A percentile compares a stretch with the other conserved stretches of the same genome.
These are phyloP conservation scores for Alethe diademata DNA, from an alignment of 2,113 vertebrate species.

Conservation along the genomic window DNA sequence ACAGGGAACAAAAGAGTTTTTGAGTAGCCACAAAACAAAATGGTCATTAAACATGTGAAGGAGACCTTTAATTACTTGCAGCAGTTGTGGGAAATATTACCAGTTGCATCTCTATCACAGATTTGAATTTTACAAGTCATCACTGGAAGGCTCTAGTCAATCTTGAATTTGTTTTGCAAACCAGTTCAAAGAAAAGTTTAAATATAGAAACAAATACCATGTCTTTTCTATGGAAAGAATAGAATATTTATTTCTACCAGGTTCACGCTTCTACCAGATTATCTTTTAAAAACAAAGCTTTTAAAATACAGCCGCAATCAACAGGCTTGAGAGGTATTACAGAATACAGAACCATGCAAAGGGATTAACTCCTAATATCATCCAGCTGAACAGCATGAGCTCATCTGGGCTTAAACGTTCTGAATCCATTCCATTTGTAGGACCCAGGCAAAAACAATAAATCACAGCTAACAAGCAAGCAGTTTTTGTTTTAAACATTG, in stretches of 20 bases:
- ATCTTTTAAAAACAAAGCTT: constrained; percentile 31
- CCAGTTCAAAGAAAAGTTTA: neutral
- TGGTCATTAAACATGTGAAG: neutral
- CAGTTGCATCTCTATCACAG: neutral
- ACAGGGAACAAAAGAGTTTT: neutral
- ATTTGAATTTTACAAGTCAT: neutral
- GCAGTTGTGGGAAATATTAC: neutral
- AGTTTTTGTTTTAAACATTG: neutral
- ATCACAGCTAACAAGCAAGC: neutral
- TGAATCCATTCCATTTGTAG: constrained; percentile 31
- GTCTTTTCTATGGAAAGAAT: neutral
- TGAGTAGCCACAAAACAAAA: neutral
- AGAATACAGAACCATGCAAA: neutral
- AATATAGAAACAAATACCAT: neutral
- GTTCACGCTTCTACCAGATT: constrained; percentile 39
- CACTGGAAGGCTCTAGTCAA: neutral
- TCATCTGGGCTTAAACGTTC: constrained; percentile 57
- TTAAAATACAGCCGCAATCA: constrained; percentile 55
- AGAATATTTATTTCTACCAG: neutral
- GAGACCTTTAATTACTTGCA: neutral
- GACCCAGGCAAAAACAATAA: constrained; percentile 2
- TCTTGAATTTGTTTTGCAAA: neutral
- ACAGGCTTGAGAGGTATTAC: constrained; percentile 50
- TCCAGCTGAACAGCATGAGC: constrained; percentile 49
- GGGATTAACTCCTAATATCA: constrained; percentile 66